Percentiles rank a stretch among this genome's conserved stretches.
phyloP scores from a whole-genome alignment of 1,140 invertebrate species.

The Pemphigus obesinymphae region DNA sequence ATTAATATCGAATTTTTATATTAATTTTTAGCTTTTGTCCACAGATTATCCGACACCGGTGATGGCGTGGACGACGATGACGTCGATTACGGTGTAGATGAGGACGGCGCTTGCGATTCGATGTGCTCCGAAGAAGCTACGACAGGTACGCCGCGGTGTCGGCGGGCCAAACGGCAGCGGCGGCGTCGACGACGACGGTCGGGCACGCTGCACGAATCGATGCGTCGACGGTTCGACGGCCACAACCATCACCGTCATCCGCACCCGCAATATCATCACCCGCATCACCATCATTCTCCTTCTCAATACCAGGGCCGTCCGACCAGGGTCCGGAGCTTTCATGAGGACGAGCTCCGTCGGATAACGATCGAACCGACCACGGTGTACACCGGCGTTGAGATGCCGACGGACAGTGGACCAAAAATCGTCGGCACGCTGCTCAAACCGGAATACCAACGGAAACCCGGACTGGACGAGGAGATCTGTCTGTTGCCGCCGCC shows the following conservation, averaged over 20 bases:
- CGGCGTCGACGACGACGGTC: neutral
- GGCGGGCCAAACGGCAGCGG: slow-evolving; percentile 1
- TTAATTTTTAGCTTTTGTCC: too few relatives aligned
- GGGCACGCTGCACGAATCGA: slow-evolving; percentile 31
- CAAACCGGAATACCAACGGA: slow-evolving; percentile 20
- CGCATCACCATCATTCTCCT: neutral
- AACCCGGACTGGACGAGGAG: slow-evolving; percentile 26
- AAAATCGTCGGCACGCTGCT: neutral
- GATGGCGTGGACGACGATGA: neutral
- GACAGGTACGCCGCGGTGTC: neutral
- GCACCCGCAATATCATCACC: neutral
- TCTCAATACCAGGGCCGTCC: neutral
- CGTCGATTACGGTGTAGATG: neutral
- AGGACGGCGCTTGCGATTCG: neutral
- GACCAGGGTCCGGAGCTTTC: neutral
- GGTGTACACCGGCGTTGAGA: neutral
- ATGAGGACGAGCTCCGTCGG: slow-evolving; percentile 30
- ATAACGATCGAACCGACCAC: neutral
- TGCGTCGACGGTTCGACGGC: neutral
- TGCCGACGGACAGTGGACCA: neutral
- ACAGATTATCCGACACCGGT: neutral
- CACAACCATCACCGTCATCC: neutral
- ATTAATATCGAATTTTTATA: too few relatives aligned
- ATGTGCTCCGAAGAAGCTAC: neutral
- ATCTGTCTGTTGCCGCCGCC: slow-evolving; percentile 17